phyloP scores from a whole-genome alignment of 2,113 vertebrate genomes.

The Dipodomys stephensi region DNA sequence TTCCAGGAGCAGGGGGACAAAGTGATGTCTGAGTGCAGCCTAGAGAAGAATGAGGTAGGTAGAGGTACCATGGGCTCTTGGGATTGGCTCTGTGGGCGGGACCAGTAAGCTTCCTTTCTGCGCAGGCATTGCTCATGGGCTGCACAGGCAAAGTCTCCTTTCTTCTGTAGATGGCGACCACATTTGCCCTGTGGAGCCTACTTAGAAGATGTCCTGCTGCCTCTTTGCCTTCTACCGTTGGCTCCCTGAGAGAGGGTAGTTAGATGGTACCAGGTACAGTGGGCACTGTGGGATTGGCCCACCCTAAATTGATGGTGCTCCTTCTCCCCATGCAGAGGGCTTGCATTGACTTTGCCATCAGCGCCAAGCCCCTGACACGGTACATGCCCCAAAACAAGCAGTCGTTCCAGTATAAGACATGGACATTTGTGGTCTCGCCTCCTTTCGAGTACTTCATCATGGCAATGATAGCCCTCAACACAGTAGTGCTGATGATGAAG shows the following conservation, averaged over 20 bases:
- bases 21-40: slow-evolving; percentile 97
- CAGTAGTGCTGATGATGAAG: slow-evolving; percentile 99
- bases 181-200: slow-evolving; percentile 67
- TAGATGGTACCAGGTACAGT: background rate
- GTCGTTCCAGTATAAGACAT: slow-evolving; percentile 97
- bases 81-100: background rate
- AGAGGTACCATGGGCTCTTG: rapidly evolving
- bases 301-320: background rate
- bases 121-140: rapidly evolving
- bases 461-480: slow-evolving; percentile 99
- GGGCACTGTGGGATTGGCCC: background rate
- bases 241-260: background rate
- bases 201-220: too few species aligned
- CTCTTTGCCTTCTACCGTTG: background rate
- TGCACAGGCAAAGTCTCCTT: background rate
- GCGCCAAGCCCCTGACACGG: slow-evolving; percentile 96
- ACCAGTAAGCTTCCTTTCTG: background rate
- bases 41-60: slow-evolving; percentile 97
- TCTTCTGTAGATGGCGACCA: slow-evolving; percentile 88
- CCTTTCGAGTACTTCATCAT: slow-evolving; percentile 99
- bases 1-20: slow-evolving; percentile 99
- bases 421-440: slow-evolving; percentile 97
- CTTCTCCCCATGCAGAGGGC: slow-evolving; percentile 90
- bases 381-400: slow-evolving; percentile 97
- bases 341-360: slow-evolving; percentile 98